A percentile compares a stretch with the other conserved stretches of the same genome.
These are phyloP conservation scores for Abrostola tripartita DNA, from an alignment of 2,888 invertebrate species.

Conservation along the genomic window DNA sequence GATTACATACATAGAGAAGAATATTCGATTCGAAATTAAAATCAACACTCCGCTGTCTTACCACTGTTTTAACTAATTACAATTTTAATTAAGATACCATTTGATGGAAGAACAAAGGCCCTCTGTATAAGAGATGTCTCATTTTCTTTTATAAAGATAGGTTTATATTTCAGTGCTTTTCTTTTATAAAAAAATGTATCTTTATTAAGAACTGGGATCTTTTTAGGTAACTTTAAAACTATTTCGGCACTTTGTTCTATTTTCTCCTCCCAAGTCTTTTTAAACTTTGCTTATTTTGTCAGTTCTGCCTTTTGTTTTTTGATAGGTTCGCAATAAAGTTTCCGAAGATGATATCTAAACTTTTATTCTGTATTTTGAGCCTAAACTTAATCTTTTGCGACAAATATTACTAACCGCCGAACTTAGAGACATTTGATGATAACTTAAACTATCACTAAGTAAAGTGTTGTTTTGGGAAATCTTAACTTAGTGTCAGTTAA, in stretches of 20 bases:
- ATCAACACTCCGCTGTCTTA: constrained; percentile 41
- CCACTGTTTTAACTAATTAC: constrained; percentile 49
- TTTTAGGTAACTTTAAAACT: neutral
- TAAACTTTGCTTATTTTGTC: neutral
- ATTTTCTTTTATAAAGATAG: constrained; percentile 10
- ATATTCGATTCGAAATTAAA: constrained; percentile 59
- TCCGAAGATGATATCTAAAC: no score
- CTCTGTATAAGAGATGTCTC: constrained; percentile 11
- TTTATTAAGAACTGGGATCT: constrained; percentile 1
- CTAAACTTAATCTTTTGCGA: no score
- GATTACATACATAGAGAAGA: constrained; percentile 33
- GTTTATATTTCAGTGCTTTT: neutral
- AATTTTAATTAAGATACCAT: constrained; percentile 41
- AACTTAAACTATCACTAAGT: no score
- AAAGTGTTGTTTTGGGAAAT: no score
- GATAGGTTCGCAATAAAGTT: no score
- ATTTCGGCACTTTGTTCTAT: neutral
- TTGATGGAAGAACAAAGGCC: constrained; percentile 9
- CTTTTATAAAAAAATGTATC: neutral
- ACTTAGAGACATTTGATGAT: no score
- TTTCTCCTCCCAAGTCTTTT: neutral
- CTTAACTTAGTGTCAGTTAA: no score
- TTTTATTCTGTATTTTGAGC: no score
- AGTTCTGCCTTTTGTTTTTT: neutral
- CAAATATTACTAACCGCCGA: no score